Conservation (phyloP, 2,113 vertebrate species). For the Lethenteron camtschaticum region DNA sequence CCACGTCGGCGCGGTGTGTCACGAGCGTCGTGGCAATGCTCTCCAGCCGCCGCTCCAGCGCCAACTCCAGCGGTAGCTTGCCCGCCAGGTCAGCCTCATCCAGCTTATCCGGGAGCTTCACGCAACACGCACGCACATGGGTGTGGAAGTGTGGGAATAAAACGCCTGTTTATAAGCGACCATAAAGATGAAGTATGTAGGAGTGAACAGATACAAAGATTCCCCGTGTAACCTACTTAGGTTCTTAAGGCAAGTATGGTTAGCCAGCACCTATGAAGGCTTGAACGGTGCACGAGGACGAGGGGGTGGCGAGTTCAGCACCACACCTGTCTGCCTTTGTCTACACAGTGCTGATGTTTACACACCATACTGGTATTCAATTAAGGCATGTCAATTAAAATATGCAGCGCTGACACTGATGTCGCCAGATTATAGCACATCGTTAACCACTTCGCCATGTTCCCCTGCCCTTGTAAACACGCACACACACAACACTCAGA, state of each 20-base stretch:
- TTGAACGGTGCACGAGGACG: too few species aligned
- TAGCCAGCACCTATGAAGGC: too few species aligned
- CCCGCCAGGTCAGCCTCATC: constrained; percentile 81
- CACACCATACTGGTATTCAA: too few species aligned
- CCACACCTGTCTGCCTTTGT: too few species aligned
- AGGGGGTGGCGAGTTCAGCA: too few species aligned
- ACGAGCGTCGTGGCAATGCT: constrained; percentile 78
- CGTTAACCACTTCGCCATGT: neutral
- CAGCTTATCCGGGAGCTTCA: constrained; percentile 56
- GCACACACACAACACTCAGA: too few species aligned
- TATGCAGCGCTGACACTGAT: too few species aligned
- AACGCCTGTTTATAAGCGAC: neutral
- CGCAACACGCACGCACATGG: neutral
- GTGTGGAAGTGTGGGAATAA: neutral
- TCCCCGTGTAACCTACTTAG: too few species aligned
- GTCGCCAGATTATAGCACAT: too few species aligned
- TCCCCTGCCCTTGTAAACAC: neutral
- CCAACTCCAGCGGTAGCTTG: constrained; percentile 71
- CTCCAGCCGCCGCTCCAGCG: constrained; percentile 56
- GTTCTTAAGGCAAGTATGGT: too few species aligned
- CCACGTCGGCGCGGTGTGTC: constrained; percentile 68
- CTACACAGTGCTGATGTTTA: too few species aligned
- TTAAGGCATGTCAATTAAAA: too few species aligned
- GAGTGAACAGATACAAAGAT: neutral
- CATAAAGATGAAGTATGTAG: neutral